Percentiles rank a stretch among this genome's conserved stretches.
These are phyloP conservation scores for Syngnathus typhle DNA, from an alignment of 2,113 vertebrate genomes.

Conservation along the genomic window DNA sequence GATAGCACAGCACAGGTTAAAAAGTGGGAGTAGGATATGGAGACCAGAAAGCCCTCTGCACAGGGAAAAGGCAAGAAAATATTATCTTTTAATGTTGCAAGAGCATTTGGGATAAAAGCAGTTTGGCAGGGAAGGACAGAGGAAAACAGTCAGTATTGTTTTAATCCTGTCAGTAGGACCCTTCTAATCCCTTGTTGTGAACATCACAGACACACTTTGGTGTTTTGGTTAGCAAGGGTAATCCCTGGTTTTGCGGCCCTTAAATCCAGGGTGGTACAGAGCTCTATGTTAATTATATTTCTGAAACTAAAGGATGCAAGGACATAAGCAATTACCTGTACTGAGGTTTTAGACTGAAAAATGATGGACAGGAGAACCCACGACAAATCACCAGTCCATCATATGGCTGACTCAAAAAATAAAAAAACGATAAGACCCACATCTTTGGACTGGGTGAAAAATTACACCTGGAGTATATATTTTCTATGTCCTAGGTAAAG, in stretches of 20 bases:
- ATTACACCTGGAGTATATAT: no score
- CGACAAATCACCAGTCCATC: neutral
- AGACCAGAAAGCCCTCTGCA: slow-evolving; percentile 29
- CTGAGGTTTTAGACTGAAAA: slow-evolving; percentile 4
- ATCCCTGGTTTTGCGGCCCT: slow-evolving; percentile 46
- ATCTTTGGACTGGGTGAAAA: no score
- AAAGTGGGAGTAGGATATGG: slow-evolving; percentile 43
- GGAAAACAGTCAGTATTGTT: slow-evolving; percentile 55
- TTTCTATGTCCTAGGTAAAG: neutral
- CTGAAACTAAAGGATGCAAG: slow-evolving; percentile 14
- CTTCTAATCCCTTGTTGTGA: slow-evolving; percentile 63
- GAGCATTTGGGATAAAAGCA: slow-evolving; percentile 32
- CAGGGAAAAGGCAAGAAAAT: slow-evolving; percentile 32
- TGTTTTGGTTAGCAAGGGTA: slow-evolving; percentile 56
- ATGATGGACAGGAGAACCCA: neutral
- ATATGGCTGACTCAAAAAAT: neutral
- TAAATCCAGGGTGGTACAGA: slow-evolving; percentile 30
- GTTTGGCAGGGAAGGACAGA: slow-evolving; percentile 31
- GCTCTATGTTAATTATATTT: slow-evolving; percentile 19
- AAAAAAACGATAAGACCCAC: neutral
- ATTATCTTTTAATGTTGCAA: slow-evolving; percentile 48
- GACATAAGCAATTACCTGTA: slow-evolving; percentile 10
- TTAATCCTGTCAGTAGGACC: slow-evolving; percentile 65
- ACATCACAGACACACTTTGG: slow-evolving; percentile 50
- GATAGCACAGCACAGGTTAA: slow-evolving; percentile 44